These are phyloP conservation scores for Mesocricetus auratus DNA, from an alignment of 2,113 vertebrate genomes.

Conservation along the genomic window DNA sequence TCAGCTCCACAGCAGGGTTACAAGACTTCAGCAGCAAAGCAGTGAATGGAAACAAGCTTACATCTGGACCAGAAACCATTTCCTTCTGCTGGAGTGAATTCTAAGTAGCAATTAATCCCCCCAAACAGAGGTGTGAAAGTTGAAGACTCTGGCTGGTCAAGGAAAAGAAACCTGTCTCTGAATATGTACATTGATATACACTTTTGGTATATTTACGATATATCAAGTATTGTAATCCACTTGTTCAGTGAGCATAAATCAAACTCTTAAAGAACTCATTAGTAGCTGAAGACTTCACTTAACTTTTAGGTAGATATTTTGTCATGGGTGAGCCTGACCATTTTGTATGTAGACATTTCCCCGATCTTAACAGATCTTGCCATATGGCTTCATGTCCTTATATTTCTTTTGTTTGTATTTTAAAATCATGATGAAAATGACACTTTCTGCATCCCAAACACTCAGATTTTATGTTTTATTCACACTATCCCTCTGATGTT, in stretches of 20 bases:
- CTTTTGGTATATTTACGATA: not conserved
- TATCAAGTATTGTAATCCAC: not conserved
- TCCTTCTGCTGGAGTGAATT: not conserved
- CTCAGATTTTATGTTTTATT: not conserved
- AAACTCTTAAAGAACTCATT: not conserved
- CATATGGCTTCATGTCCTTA: not conserved
- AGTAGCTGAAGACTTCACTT: not conserved
- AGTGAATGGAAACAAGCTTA: not conserved
- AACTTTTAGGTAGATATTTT: not conserved
- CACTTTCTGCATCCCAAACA: not conserved
- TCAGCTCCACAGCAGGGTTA: conserved; percentile 14
- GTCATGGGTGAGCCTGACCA: not conserved
- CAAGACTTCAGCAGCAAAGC: not conserved
- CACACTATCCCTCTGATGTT: not conserved
- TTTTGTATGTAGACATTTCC: not conserved
- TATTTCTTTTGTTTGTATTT: conserved; percentile 29
- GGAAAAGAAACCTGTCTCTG: not conserved
- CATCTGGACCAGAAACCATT: not conserved
- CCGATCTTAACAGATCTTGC: not conserved
- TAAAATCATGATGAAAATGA: not conserved
- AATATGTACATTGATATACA: not conserved
- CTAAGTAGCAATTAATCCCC: not conserved
- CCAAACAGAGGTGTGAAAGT: not conserved
- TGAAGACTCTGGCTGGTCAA: not conserved
- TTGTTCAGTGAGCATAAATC: not conserved